Conservation (phyloP, 2,797 vertebrate species). For the Enteromius mattozi region DNA sequence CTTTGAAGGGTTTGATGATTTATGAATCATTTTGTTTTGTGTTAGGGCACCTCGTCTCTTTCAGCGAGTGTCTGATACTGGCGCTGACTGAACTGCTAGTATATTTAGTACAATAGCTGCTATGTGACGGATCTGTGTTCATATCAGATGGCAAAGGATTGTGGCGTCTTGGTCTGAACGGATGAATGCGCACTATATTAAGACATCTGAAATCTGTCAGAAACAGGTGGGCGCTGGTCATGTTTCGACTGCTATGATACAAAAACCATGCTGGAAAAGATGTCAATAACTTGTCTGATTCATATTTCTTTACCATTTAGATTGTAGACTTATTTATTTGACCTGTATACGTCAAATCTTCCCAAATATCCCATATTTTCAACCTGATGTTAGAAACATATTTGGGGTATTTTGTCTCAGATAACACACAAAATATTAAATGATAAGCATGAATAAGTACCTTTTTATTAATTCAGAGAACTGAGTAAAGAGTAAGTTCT, state of each 20-base stretch:
- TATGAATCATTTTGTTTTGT: conserved; percentile 11
- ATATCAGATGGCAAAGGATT: conserved; percentile 16
- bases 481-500: no score
- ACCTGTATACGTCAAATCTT: background rate
- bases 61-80: background rate
- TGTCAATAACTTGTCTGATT: background rate
- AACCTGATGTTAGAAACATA: no score
- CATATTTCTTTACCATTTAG: background rate
- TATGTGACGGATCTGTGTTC: background rate
- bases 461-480: background rate
- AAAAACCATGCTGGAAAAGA: conserved; percentile 13
- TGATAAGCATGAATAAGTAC: background rate
- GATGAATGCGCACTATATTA: conserved; percentile 26
- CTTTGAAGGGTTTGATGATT: conserved; percentile 13
- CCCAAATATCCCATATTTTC: background rate
- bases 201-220: conserved; percentile 28
- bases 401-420: background rate
- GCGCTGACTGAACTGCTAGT: background rate
- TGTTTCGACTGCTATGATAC: conserved; percentile 34
- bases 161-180: background rate
- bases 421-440: background rate
- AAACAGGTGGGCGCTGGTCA: conserved; percentile 45
- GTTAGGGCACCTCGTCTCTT: background rate
- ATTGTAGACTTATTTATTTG: no score
- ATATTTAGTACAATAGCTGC: conserved; percentile 28